Conservation (phyloP, 2,888 invertebrate species). For the Autographa pulchrina region DNA sequence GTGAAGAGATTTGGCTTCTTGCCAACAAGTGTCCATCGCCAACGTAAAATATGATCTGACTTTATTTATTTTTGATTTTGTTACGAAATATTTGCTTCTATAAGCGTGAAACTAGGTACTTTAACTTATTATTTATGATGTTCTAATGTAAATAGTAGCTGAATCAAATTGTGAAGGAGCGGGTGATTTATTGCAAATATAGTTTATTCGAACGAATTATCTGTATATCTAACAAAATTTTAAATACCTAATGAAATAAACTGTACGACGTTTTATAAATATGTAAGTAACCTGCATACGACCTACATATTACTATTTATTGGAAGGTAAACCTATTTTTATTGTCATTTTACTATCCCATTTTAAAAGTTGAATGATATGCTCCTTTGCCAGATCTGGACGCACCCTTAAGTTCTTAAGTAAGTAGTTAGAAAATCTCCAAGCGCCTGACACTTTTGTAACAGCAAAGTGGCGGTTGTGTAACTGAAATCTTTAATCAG, state of each 20-base stretch:
- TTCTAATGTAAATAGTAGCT: conserved; percentile 11
- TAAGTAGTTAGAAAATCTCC: conserved; percentile 26
- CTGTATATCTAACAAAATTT: background rate
- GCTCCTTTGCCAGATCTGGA: no score
- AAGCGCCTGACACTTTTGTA: conserved; percentile 74
- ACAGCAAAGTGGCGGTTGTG: conserved; percentile 69
- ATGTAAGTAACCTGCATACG: no score
- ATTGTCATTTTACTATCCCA: no score
- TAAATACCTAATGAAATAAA: background rate
- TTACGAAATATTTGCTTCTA: conserved; percentile 28
- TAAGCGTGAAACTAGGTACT: conserved; percentile 13
- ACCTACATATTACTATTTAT: no score
- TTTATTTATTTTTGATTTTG: conserved; percentile 20
- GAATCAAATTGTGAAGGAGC: background rate
- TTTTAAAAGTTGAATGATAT: no score
- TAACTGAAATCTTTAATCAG: conserved; percentile 57
- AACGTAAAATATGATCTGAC: conserved; percentile 17
- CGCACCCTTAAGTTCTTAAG: conserved; percentile 8
- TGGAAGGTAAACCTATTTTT: no score
- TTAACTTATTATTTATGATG: conserved; percentile 22
- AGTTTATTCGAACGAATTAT: background rate
- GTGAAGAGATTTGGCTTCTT: conserved; percentile 14
- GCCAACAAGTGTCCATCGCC: conserved; percentile 30
- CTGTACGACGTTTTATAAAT: background rate
- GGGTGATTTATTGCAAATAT: background rate